Evolutionary conservation across 2,113 vertebrate species (phyloP).

Genomic region (Pagrus major): DNA sequence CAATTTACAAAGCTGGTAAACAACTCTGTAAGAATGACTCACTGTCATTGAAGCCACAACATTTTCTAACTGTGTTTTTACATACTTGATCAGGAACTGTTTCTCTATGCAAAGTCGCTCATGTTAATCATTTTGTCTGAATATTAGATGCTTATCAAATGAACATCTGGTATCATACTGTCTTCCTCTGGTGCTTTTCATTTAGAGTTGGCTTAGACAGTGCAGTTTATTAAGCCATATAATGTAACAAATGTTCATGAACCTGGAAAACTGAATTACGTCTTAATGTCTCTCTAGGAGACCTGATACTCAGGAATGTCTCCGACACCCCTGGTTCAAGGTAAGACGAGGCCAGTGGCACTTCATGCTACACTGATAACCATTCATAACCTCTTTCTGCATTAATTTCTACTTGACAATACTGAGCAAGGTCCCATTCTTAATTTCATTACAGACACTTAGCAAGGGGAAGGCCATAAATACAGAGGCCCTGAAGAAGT

Average conservation of each 20-base stretch:
- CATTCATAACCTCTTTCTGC: background rate
- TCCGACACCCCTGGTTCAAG: slow-evolving; percentile 98
- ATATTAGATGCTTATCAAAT: background rate
- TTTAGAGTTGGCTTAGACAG: background rate
- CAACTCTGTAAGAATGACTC: no score
- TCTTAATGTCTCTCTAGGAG: slow-evolving; percentile 84
- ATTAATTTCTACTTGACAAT: background rate
- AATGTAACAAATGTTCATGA: background rate
- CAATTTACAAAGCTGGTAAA: no score
- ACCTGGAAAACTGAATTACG: background rate
- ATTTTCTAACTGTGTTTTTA: no score
- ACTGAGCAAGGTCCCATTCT: background rate
- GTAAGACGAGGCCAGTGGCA: slow-evolving; percentile 72
- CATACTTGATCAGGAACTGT: no score
- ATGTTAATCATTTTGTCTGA: background rate
- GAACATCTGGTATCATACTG: background rate
- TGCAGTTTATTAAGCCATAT: background rate
- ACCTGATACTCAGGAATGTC: slow-evolving; percentile 91
- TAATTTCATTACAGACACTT: slow-evolving; percentile 83
- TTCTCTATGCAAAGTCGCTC: no score
- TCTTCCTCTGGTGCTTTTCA: background rate
- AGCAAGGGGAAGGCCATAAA: slow-evolving; percentile 92
- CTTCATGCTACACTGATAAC: background rate
- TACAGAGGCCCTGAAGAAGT: slow-evolving; percentile 94
- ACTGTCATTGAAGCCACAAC: no score